These are phyloP conservation scores for Montipora capitata DNA, from an alignment of 92 coral and sea anemone species.

Conservation along the genomic window DNA sequence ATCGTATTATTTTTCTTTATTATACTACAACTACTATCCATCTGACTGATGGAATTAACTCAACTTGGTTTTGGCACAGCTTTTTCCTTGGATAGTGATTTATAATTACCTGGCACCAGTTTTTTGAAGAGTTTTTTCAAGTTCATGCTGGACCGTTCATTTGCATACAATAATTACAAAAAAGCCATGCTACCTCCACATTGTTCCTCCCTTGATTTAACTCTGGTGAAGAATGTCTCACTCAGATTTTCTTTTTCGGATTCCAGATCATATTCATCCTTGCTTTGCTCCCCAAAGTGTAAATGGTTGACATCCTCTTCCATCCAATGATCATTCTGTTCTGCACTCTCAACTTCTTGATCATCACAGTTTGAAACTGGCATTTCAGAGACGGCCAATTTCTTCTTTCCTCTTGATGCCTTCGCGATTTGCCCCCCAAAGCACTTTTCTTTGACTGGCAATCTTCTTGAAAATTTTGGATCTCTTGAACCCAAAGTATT, in stretches of 20 bases:
- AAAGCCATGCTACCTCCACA: neutral
- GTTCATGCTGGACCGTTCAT: no score
- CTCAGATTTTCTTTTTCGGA: neutral
- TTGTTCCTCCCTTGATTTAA: slow-evolving; percentile 1
- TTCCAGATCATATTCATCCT: neutral
- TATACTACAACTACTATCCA: no score
- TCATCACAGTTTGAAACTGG: neutral
- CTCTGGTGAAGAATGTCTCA: slow-evolving; percentile 3
- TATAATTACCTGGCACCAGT: no score
- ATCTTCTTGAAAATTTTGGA: neutral
- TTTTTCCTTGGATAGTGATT: no score
- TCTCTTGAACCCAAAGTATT: neutral
- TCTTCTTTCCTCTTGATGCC: neutral
- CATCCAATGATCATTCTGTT: neutral
- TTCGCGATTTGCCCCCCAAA: slow-evolving; percentile 17
- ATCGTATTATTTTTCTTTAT: no score
- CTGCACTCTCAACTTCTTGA: neutral
- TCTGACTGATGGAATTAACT: no score
- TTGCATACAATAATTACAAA: neutral
- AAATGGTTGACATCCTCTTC: neutral
- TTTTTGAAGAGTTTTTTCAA: no score
- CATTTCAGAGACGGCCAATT: no score
- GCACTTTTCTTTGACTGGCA: slow-evolving; percentile 18
- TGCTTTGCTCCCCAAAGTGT: slow-evolving; percentile 2
- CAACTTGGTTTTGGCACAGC: no score